Conservation (phyloP, 2,113 vertebrate species). For the Calonectris borealis region DNA sequence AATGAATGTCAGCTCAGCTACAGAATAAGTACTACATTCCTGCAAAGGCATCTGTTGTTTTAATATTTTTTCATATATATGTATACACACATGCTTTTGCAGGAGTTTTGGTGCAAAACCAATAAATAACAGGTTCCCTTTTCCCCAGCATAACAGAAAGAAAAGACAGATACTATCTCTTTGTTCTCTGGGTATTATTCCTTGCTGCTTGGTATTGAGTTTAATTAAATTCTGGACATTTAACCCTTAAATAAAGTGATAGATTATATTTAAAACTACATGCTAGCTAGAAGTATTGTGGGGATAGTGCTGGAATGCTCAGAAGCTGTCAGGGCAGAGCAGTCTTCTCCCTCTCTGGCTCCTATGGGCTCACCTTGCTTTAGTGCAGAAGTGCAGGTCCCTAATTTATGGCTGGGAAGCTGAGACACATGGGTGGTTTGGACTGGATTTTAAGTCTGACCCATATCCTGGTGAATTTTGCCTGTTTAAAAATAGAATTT, state of each 20-base stretch:
- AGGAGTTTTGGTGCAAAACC: not conserved
- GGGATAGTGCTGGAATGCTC: not conserved
- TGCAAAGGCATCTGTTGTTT: not conserved
- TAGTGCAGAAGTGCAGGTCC: not conserved
- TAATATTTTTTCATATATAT: not conserved
- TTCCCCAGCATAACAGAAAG: not conserved
- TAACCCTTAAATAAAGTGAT: not conserved
- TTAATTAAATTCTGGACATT: constrained; percentile 31
- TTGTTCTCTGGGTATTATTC: not conserved
- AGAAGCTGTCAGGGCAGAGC: not conserved
- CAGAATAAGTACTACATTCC: not conserved
- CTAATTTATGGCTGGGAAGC: not conserved
- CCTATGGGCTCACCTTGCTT: not conserved
- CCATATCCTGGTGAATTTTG: not conserved
- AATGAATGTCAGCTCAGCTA: not conserved
- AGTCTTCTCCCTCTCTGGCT: not conserved
- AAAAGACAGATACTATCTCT: not conserved
- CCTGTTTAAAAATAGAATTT: not conserved
- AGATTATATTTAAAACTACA: not conserved
- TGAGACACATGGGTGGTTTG: not conserved
- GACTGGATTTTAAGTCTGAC: not conserved
- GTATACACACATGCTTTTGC: not conserved
- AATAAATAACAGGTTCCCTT: not conserved
- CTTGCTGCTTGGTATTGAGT: not conserved
- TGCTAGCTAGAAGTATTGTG: not conserved